phyloP scores from a whole-genome alignment of 2,113 vertebrate species.

The Trematocara unimaculatum region DNA sequence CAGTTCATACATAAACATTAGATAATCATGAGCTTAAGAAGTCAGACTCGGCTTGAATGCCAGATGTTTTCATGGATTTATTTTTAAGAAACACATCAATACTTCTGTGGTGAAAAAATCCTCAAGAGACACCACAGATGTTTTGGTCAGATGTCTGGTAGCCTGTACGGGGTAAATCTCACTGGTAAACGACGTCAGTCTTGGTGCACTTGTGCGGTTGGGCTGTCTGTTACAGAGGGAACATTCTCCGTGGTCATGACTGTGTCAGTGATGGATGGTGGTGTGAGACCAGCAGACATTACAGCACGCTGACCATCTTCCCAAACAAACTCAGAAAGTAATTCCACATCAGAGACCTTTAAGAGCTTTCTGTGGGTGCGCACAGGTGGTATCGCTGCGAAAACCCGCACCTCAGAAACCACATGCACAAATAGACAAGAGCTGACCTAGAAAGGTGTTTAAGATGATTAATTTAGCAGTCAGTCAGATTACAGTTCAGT shows the following conservation, averaged over 20 bases:
- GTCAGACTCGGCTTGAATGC: not conserved
- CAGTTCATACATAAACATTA: not conserved
- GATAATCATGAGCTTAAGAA: not conserved
- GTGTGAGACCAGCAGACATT: not conserved
- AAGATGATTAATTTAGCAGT: not conserved
- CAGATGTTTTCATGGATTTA: not conserved
- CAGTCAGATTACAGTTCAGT: not conserved
- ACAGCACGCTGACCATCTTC: not conserved
- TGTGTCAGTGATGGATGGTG: not conserved
- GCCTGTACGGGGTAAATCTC: not conserved
- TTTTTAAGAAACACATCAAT: not conserved
- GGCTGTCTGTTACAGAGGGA: slow-evolving; percentile 2
- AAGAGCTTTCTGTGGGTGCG: not conserved
- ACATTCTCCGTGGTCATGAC: not conserved
- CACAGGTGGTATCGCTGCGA: not conserved
- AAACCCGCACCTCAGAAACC: not conserved
- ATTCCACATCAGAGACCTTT: not conserved
- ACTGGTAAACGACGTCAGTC: slow-evolving; percentile 4
- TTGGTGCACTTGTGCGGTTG: not conserved
- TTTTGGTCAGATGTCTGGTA: not conserved
- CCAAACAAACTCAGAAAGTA: not conserved
- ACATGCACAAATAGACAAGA: not conserved
- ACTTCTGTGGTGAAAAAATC: not conserved
- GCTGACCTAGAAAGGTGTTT: not conserved
- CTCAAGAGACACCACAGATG: not conserved